Conservation (phyloP, 2,797 vertebrate species). For the Cyprinodon diabolis region DNA sequence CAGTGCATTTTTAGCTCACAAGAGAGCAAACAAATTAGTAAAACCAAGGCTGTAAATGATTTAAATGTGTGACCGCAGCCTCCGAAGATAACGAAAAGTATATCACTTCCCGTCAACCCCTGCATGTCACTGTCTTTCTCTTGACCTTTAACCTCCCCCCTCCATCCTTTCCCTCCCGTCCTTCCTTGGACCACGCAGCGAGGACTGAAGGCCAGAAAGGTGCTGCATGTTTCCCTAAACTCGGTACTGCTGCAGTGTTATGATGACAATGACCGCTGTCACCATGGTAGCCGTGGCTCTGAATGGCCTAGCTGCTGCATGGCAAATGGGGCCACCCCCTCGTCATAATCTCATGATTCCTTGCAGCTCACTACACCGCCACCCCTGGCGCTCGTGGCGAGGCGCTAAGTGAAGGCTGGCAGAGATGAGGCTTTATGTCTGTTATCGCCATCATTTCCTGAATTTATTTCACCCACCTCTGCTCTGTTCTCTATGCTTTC, state of each 20-base stretch:
- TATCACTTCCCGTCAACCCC: constrained; percentile 35
- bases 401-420: constrained; percentile 6
- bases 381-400: constrained; percentile 10
- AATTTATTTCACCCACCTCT: constrained; percentile 3
- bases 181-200: constrained; percentile 85
- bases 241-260: constrained; percentile 65
- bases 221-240: constrained; percentile 87
- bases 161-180: constrained; percentile 38
- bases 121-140: constrained; percentile 49
- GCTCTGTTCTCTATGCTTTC: constrained; percentile 24
- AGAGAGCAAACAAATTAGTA: neutral
- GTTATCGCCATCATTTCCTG: constrained; percentile 13
- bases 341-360: constrained; percentile 45
- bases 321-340: constrained; percentile 50
- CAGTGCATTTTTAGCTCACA: neutral
- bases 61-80: neutral
- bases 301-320: constrained; percentile 73
- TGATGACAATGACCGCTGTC: constrained; percentile 46
- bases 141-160: constrained; percentile 77
- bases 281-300: constrained; percentile 60
- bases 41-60: neutral
- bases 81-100: constrained; percentile 5
- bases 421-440: neutral
- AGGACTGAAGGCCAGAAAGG: constrained; percentile 97
- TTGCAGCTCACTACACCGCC: constrained; percentile 3